Evolutionary conservation across 2,113 vertebrate species (phyloP), one percentile per base, ranked within the genome.

Genomic region (Syrrhaptes paradoxus): DNA sequence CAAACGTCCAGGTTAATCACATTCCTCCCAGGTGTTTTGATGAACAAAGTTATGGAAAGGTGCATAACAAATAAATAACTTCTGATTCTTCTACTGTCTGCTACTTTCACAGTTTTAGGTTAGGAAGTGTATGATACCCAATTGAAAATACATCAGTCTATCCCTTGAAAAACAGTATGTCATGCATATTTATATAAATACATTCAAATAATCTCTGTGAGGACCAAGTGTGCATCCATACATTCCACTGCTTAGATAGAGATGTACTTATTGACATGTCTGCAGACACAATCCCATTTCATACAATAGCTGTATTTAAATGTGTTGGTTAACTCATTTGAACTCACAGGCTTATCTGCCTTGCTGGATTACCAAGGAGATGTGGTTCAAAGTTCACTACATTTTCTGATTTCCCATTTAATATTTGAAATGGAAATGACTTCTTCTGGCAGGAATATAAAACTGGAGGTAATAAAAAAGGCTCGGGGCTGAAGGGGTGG

Each of bases 341-440:
- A 82, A 79, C 94, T 70, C n/a, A 28, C 66, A 73, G 61, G 65
- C 9, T 91, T 75, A 74, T 94, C 80, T 84, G 45, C 54, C 66
- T 94, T 54, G 51, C 89, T 89, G 71, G 76, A 95, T 96, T 96
- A 66, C 95, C 62, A 95, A 83, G 87, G 85, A 95, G 93, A 89
- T 90, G 81, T 4, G 25, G 91, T 93, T 97, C 94, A 97, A 78
- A 97, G 96, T 95, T 96, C 95, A 85, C 67, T 89, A 34, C 31
- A 11, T 94, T 85, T 91, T 95, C 93, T 79, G 87, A 87, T 95
- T 96, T 96, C 28, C 62, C 58, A 85, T 95, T 96, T 93, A 89
- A 87, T 96, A 91, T 95, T 95, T 96, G 96, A 96, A 96, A 96
- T 97, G 93, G 81, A 96, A 96, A 96, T 97, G 0, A 73, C 62